Base-by-base conservation (phyloP, 1,140 invertebrate genomes). In the Tigriopus japonicus region DNA sequence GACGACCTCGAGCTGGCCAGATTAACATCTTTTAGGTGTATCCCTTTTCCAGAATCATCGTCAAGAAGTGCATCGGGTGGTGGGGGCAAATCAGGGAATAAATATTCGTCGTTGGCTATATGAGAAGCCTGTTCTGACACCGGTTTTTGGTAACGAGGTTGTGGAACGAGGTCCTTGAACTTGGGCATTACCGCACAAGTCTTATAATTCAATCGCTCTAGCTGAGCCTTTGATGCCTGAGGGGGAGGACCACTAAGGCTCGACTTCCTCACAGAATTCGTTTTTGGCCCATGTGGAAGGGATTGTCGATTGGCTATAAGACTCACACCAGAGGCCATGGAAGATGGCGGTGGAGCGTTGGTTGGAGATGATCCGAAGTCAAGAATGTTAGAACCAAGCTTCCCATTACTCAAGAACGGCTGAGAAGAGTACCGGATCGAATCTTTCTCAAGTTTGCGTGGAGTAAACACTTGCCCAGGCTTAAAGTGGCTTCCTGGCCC, bases 1-100 rank as follows among this genome's bases (percentile, higher is more conserved):
- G 55, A 58, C 5, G 28, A 58, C 21, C 55, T 3, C 17, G 55
- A 58, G 6, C 55, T 40, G 2, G 15, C 17, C 14, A 49, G 10
- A 49, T 49, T 49, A 12, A 12, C n/a, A 49, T 17, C n/a, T 6
- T 17, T 49, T 6, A 49, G 6, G 12, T 21, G 45, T 49, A 21
- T 12, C 3, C n/a, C 45, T 49, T 49, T 49, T 49, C 3, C 12
- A 3, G 21, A 21, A 49, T 49, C n/a, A 49, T 28, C 42, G 41
- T 23, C 21, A n/a, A 58, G 55, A 3, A 35, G 23, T 17, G 55
- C 55, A 43, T 42, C 55, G 2, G 55, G 55, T 14, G 55, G 55
- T 28, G 55, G 55, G 6, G 55, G 55, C 21, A 58, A 41, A 42
- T 58, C 55, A 6, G 55, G 55, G 23, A 58, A 58, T 6, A 58